Evolutionary conservation across 2,797 vertebrate genomes (phyloP), one percentile per base, ranked within the genome.

Genomic region (Lagorchestes hirsutus): DNA sequence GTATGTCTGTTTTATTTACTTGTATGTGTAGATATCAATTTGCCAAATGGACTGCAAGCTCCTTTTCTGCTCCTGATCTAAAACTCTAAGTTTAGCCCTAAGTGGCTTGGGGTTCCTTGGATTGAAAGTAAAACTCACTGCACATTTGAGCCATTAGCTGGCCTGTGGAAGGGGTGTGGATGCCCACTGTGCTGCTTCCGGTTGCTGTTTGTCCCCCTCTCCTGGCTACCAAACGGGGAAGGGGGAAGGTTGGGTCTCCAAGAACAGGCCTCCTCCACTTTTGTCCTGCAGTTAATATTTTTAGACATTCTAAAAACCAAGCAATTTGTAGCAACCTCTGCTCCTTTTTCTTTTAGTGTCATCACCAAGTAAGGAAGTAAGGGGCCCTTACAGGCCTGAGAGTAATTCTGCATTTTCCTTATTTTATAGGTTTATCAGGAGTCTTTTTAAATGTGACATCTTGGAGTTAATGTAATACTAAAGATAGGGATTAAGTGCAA

Each of bases 371-470:
- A 13, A 14, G 34, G 6, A 67, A 34, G 34, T n/a, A 67, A n/a
- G 13, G 13, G 14, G 1, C 31, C 59, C 59, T n/a, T 34, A 67
- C 34, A 67, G 31, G 4, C 12, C 62, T 67, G 62, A 67, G 4
- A 67, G 59, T 31, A 67, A 67, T 16, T n/a, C n/a, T 67, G 31
- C 13, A n/a, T 16, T 16, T 34, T 31, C 29, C 8, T 67, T 67
- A 67, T n/a, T 67, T 67, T n/a, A 67, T 67, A 67, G 13, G 34
- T n/a, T 67, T 67, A n/a, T 67, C 34, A n/a, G n/a, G 13, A 62
- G 13, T 67, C 62, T 92, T 92, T 96, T 56, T 94, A 95, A 95
- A 96, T 92, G 0, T 95, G 59, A 34, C 46, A 96, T 92, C 10
- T 46, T 46, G 40, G 18, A 82, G 6, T 82, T 82, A 90, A 10